Evolutionary conservation across 2,113 vertebrate species (phyloP), one percentile per base, ranked within the genome.

Genomic region (Oophaga pumilio): DNA sequence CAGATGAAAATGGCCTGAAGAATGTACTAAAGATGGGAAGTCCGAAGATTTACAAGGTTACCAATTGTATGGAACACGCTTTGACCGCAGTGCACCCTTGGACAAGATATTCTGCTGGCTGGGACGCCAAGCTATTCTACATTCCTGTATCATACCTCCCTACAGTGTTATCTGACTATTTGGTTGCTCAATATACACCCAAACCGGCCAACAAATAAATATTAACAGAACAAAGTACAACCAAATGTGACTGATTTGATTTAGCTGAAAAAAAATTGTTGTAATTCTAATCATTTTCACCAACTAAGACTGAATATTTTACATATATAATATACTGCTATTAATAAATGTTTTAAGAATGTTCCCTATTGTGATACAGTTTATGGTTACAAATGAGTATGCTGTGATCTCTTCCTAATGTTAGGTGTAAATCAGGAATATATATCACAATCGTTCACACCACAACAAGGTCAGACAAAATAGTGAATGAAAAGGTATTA

Each of bases 111-210:
- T 91, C 94, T 0, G 90, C 78, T 0, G 95, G 96, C 20, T 94
- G 94, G 94, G 95, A 96, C 0, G 91, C 95, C 88, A 94, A 92
- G 28, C 90, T 96, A 20, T 15, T 92, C 85, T 95, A 88, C 91
- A 68, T 95, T 18, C 93, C 92, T 12, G n/a, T 95, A 43, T 94
- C 94, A 89, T 94, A 95, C 79, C 89, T 97, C 91, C 97, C 97
- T 0, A 94, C 94, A 0, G 93, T 89, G 53, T 15, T 97, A 22
- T 0, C 74, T 0, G 96, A 98, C 1, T 18, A 10, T 7, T 0
- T 96, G 0, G 18, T 96, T 0, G 0, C 43, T 9, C 77, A 1
- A 22, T 10, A n/a, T 57, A 11, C 62, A 71, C 77, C 76, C 0
- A 87, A 81, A 81, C 77, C 85, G 24, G 50, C 33, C 4, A 8